phyloP scores from a whole-genome alignment of 2,888 invertebrate species.

The Saturnia pavonia region DNA sequence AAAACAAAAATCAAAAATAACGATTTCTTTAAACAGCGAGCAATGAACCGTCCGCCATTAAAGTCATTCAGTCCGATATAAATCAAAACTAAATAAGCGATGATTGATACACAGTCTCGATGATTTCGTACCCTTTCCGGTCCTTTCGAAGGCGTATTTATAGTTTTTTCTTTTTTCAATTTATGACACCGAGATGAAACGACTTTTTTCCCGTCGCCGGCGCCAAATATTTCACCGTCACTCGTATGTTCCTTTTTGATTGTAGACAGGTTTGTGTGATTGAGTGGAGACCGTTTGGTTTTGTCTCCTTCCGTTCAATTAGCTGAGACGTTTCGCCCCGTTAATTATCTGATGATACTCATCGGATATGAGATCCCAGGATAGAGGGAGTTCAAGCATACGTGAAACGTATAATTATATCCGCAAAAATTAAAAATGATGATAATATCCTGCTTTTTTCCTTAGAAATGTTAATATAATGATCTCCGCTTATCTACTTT shows the following conservation, averaged over 20 bases:
- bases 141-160: conserved; percentile 15
- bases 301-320: conserved; percentile 50
- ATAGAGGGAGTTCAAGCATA: background rate
- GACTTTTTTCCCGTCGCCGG: conserved; percentile 55
- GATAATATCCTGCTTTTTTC: background rate
- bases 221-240: conserved; percentile 42
- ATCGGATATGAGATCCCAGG: conserved; percentile 4
- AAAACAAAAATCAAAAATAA: too few relatives aligned
- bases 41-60: background rate
- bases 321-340: conserved; percentile 30
- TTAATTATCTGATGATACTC: background rate
- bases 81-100: conserved; percentile 8
- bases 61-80: conserved; percentile 4
- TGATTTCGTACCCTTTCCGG: conserved; percentile 21
- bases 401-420: background rate
- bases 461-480: background rate
- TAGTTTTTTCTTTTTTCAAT: conserved; percentile 34
- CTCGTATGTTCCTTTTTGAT: conserved; percentile 31
- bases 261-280: conserved; percentile 47
- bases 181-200: conserved; percentile 69
- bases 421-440: background rate
- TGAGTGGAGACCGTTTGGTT: conserved; percentile 48
- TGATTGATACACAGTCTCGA: conserved; percentile 16
- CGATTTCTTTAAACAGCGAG: background rate
- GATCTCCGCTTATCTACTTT: background rate